These are phyloP conservation scores for Agonopterix heracliana DNA, from an alignment of 2,888 invertebrate genomes.

Conservation along the genomic window DNA sequence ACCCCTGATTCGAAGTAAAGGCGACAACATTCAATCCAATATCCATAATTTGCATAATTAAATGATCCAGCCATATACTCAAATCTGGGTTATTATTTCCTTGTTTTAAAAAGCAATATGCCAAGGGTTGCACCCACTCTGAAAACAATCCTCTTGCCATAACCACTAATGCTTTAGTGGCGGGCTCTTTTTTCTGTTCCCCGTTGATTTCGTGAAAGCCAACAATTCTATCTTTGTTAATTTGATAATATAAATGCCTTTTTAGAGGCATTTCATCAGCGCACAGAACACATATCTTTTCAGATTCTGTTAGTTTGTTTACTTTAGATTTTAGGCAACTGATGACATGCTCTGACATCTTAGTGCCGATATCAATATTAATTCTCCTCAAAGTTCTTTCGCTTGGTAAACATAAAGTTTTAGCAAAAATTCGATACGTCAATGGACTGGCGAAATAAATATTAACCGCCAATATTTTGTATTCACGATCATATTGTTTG, in stretches of 20 bases:
- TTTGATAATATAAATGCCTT: slow-evolving; percentile 8
- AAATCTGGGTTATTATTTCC: slow-evolving; percentile 4
- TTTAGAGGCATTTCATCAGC: slow-evolving; percentile 9
- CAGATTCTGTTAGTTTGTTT: slow-evolving; percentile 1
- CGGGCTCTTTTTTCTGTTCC: slow-evolving; percentile 4
- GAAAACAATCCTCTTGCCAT: slow-evolving; percentile 6
- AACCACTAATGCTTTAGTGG: slow-evolving; percentile 7
- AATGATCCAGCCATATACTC: slow-evolving; percentile 4
- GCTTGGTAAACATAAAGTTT: slow-evolving; percentile 5
- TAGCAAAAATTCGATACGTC: slow-evolving; percentile 7
- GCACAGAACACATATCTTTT: slow-evolving; percentile 7
- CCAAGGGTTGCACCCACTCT: slow-evolving; percentile 9
- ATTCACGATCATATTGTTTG: slow-evolving; percentile 7
- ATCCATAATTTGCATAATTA: slow-evolving; percentile 2
- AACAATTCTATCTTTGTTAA: slow-evolving; percentile 10
- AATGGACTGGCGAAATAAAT: slow-evolving; percentile 10
- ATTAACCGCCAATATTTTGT: slow-evolving; percentile 8
- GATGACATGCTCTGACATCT: neutral
- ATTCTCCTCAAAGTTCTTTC: slow-evolving; percentile 3
- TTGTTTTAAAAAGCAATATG: slow-evolving; percentile 5
- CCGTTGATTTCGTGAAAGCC: slow-evolving; percentile 12
- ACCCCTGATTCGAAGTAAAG: slow-evolving; percentile 1
- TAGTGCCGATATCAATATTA: slow-evolving; percentile 1
- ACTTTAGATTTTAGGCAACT: neutral
- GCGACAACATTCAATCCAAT: slow-evolving; percentile 7